A percentile compares a stretch with the other conserved stretches of the same genome.
Evolutionary conservation across 2,797 vertebrate genomes (phyloP).

Genomic region (Remorina albescens): DNA sequence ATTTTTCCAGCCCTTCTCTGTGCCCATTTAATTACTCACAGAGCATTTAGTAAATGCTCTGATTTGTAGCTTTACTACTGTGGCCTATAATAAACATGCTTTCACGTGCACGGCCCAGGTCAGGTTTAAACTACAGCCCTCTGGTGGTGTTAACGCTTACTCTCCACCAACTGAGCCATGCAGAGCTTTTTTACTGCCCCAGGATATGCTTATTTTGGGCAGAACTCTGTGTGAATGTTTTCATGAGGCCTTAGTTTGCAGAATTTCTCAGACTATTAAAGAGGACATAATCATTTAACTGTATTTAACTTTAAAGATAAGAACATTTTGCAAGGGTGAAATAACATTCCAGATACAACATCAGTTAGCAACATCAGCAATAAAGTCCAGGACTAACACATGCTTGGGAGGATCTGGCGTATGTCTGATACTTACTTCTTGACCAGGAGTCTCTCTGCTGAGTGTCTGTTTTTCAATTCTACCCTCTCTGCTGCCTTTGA

Average conservation of each 20-base stretch:
- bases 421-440: conserved; percentile 5
- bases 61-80: background rate
- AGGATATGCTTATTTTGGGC: background rate
- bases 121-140: conserved; percentile 12
- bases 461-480: background rate
- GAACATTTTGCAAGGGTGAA: background rate
- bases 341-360: background rate
- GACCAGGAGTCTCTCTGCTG: background rate
- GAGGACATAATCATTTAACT: background rate
- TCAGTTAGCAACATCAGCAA: background rate
- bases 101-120: background rate
- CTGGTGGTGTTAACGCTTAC: background rate
- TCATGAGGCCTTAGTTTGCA: conserved; percentile 2
- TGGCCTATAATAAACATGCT: background rate
- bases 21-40: conserved; percentile 18
- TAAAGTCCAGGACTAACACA: conserved; percentile 2
- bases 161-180: background rate
- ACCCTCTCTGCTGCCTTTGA: background rate
- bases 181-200: background rate
- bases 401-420: background rate
- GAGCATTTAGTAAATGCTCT: background rate
- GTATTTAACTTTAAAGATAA: background rate
- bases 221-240: conserved; percentile 10
- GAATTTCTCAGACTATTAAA: background rate
- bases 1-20: too few species aligned